Evolutionary conservation across 2,113 vertebrate genomes (phyloP).

Genomic region (Thunnus thynnus): DNA sequence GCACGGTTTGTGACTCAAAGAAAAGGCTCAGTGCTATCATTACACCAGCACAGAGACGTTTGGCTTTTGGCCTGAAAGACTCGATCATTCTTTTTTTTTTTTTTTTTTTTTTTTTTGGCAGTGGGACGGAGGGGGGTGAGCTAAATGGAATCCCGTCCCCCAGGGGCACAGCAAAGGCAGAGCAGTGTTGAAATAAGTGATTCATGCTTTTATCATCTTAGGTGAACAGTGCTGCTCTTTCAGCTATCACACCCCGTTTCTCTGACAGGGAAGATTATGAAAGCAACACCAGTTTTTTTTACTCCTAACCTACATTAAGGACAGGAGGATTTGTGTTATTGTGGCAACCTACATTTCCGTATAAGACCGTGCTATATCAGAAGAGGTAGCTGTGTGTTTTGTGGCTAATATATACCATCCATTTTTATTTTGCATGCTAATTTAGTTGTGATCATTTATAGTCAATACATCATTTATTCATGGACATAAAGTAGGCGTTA

Average conservation of each 20-base stretch:
- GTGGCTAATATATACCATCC: too few relatives aligned
- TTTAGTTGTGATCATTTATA: too few relatives aligned
- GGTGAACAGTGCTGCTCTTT: conserved; percentile 78
- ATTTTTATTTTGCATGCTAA: too few relatives aligned
- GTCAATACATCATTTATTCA: too few relatives aligned
- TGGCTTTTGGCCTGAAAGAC: conserved; percentile 68
- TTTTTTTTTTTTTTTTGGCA: conserved; percentile 29
- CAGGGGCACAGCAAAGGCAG: conserved; percentile 70
- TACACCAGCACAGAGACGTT: conserved; percentile 59
- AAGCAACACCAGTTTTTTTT: conserved; percentile 15
- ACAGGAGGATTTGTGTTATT: neutral
- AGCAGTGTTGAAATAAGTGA: conserved; percentile 84
- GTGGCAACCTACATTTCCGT: neutral
- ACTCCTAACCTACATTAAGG: conserved; percentile 2
- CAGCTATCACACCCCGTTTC: conserved; percentile 50
- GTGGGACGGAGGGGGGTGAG: conserved; percentile 30
- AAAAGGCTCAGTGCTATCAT: conserved; percentile 65
- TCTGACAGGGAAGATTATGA: conserved; percentile 1
- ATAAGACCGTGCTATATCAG: neutral
- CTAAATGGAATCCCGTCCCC: conserved; percentile 79
- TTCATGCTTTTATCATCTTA: conserved; percentile 84
- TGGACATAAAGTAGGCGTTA: too few relatives aligned
- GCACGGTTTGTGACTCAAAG: conserved; percentile 57
- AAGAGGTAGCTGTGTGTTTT: too few relatives aligned
- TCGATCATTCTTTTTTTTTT: conserved; percentile 9